phyloP scores from a whole-genome alignment of 2,113 vertebrate genomes.

The Rhegmatorhina hoffmannsi region DNA sequence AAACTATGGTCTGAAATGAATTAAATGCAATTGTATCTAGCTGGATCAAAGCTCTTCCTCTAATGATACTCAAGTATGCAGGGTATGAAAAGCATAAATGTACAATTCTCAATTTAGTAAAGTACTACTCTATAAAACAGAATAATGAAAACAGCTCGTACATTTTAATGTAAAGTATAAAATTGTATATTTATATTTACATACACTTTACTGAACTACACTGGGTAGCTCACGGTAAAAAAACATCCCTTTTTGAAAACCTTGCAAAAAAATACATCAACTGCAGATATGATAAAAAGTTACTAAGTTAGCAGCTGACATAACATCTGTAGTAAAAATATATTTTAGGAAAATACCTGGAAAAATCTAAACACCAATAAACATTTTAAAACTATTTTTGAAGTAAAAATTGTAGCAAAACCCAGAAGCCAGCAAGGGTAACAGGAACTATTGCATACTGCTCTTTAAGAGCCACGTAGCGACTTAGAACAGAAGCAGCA shows the following conservation, averaged over 20 bases:
- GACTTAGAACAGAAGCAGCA: slow-evolving; percentile 33
- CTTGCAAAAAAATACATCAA: slow-evolving; percentile 63
- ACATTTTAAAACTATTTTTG: slow-evolving; percentile 68
- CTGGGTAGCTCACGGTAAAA: slow-evolving; percentile 48
- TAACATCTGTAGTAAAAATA: slow-evolving; percentile 79
- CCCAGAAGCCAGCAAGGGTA: slow-evolving; percentile 39
- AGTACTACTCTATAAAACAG: slow-evolving; percentile 56
- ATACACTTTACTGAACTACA: slow-evolving; percentile 54
- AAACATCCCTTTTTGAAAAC: slow-evolving; percentile 51
- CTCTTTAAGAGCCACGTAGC: slow-evolving; percentile 60
- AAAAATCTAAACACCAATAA: slow-evolving; percentile 73
- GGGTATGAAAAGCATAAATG: background rate
- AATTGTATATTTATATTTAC: slow-evolving; percentile 44
- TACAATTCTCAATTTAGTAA: slow-evolving; percentile 21
- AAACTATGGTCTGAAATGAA: slow-evolving; percentile 37
- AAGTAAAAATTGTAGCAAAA: slow-evolving; percentile 60
- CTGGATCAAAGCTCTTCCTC: slow-evolving; percentile 10
- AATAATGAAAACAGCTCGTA: slow-evolving; percentile 47
- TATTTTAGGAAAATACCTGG: slow-evolving; percentile 77
- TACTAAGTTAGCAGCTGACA: slow-evolving; percentile 73
- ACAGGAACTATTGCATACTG: slow-evolving; percentile 51
- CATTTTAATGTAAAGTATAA: slow-evolving; percentile 67
- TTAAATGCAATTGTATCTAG: slow-evolving; percentile 29
- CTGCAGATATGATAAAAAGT: slow-evolving; percentile 56
- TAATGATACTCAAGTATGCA: background rate